Percentiles rank a stretch among this genome's conserved stretches.
phyloP scores from a whole-genome alignment of 1,140 invertebrate species.

The Vanessa tameamea region DNA sequence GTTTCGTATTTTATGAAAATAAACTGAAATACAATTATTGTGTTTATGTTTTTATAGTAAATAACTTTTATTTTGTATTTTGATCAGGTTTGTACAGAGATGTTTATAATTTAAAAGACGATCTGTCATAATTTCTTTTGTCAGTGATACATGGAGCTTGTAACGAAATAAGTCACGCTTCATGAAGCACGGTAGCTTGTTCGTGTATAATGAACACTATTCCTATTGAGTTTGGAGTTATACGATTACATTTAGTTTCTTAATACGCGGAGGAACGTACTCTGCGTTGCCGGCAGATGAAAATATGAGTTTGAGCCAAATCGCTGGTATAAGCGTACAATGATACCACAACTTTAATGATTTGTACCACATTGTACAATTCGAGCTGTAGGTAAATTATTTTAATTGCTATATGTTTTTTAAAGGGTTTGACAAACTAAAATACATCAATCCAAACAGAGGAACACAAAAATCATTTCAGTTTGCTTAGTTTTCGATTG shows the following conservation, averaged over 20 bases:
- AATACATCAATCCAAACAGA: too few species aligned
- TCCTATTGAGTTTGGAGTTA: slow-evolving; percentile 11
- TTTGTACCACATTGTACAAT: slow-evolving; percentile 22
- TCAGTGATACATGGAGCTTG: slow-evolving; percentile 14
- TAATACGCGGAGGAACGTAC: background rate
- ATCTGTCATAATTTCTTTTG: slow-evolving; percentile 15
- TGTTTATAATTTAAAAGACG: background rate
- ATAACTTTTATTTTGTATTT: background rate
- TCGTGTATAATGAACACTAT: slow-evolving; percentile 8
- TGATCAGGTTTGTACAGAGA: background rate
- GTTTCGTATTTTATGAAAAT: too few species aligned
- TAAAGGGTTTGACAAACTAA: too few species aligned
- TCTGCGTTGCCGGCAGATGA: slow-evolving; percentile 16
- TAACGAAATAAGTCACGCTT: slow-evolving; percentile 29
- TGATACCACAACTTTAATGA: slow-evolving; percentile 20
- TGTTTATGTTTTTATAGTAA: too few species aligned
- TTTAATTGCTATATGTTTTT: too few species aligned
- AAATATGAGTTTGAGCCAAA: slow-evolving; percentile 28
- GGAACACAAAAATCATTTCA: too few species aligned
- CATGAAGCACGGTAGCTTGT: slow-evolving; percentile 7
- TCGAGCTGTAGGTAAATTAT: background rate
- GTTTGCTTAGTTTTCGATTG: too few species aligned
- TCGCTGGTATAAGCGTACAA: slow-evolving; percentile 29
- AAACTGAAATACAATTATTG: too few species aligned
- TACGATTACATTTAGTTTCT: slow-evolving; percentile 7